Evolutionary conservation across 2,888 invertebrate species (phyloP).

Genomic region (Dolomedes plantarius): DNA sequence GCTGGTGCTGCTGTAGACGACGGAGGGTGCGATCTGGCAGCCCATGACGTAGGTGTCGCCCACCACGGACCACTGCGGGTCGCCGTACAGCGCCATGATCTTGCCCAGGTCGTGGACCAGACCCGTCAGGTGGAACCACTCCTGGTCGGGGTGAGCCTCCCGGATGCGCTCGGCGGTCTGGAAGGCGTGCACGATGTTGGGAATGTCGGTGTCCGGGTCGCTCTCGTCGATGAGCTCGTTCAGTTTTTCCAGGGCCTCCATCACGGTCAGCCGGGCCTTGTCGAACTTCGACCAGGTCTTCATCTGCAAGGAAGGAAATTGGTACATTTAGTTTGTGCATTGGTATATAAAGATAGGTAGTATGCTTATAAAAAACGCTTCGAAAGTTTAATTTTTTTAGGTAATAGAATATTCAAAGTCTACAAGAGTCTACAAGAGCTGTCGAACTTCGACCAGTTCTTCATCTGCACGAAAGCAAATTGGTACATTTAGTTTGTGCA

Average conservation of each 20-base stretch:
- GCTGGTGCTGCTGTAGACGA: constrained; percentile 89
- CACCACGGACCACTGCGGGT: constrained; percentile 96
- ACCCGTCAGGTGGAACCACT: constrained; percentile 97
- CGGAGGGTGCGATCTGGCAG: constrained; percentile 87
- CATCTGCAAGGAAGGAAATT: constrained; percentile 76
- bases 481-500: no score
- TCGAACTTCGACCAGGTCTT: constrained; percentile 89
- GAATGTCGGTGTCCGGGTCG: constrained; percentile 94
- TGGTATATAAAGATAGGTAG: no score
- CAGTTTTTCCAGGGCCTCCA: constrained; percentile 89
- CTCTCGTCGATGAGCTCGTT: constrained; percentile 94
- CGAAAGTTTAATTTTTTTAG: no score
- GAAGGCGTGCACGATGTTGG: constrained; percentile 96
- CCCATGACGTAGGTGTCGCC: constrained; percentile 98
- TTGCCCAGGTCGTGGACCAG: constrained; percentile 95
- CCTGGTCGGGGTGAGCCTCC: constrained; percentile 86
- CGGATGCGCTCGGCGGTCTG: constrained; percentile 96
- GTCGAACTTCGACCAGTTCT: no score
- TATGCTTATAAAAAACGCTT: no score
- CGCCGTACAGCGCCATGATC: constrained; percentile 89
- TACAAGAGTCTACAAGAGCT: no score
- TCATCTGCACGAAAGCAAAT: no score
- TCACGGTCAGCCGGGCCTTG: constrained; percentile 87
- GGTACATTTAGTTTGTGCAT: no score
- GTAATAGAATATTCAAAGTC: no score